These are phyloP conservation scores for Corythornis vintsioides DNA, from an alignment of 2,113 vertebrate species.

Conservation along the genomic window DNA sequence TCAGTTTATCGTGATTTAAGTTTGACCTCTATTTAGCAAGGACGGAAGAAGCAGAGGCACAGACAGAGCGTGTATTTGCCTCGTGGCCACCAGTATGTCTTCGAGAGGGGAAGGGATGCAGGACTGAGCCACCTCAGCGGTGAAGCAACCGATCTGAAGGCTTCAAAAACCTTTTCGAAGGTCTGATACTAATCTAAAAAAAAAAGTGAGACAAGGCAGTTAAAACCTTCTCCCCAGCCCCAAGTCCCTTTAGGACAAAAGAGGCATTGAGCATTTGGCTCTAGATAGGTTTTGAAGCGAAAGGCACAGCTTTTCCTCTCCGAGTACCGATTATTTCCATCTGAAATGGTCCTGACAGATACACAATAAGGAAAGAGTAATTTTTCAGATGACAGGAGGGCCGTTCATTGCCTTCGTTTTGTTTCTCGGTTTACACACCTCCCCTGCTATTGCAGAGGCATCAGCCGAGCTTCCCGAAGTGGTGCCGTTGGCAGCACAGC, in stretches of 20 bases:
- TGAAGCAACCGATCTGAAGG: not conserved
- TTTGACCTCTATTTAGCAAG: not conserved
- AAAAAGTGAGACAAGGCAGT: not conserved
- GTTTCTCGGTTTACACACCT: not conserved
- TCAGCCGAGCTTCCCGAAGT: not conserved
- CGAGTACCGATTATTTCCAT: accelerated
- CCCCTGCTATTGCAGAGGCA: not conserved
- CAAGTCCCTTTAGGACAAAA: not conserved
- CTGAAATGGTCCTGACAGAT: not conserved
- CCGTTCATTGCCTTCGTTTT: not conserved
- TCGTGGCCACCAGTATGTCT: not conserved
- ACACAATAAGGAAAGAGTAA: not conserved
- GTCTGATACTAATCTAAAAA: not conserved
- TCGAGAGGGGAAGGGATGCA: not conserved
- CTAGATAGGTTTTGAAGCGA: not conserved
- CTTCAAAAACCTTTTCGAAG: not conserved
- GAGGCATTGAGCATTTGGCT: not conserved
- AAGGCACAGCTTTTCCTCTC: not conserved
- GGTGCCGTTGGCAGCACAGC: not conserved
- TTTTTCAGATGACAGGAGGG: not conserved
- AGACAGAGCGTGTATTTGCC: not conserved
- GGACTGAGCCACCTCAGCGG: not conserved
- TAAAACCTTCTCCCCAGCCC: not conserved
- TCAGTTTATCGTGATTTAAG: not conserved
- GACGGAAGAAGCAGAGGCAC: not conserved